Conservation (phyloP, 2,888 invertebrate genomes). For the Yponomeuta plumbellus region DNA sequence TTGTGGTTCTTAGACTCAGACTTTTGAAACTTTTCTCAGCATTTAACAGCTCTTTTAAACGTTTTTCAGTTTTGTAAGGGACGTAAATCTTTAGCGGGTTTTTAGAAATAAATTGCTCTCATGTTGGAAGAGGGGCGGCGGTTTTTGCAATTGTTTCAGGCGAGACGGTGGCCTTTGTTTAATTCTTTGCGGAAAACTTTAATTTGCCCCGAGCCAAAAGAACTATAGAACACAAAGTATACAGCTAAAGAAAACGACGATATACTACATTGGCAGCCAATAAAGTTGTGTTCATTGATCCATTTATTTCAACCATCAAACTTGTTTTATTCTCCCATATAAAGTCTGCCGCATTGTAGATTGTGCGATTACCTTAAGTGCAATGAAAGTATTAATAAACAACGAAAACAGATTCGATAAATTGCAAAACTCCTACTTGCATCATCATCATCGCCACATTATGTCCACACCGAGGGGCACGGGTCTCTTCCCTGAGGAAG, state of each 20-base stretch:
- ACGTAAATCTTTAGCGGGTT: conserved; percentile 28
- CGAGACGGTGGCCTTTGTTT: not conserved
- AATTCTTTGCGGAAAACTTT: not conserved
- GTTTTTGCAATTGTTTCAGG: conserved; percentile 26
- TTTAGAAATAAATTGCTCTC: conserved; percentile 30
- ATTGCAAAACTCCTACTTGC: too few relatives aligned
- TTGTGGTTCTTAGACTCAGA: conserved; percentile 23
- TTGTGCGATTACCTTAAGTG: too few relatives aligned
- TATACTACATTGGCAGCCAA: too few relatives aligned
- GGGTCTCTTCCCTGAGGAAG: too few relatives aligned
- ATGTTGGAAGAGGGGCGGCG: conserved; percentile 40
- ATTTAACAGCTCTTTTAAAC: conserved; percentile 20
- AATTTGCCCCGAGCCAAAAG: not conserved
- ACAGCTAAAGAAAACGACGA: not conserved
- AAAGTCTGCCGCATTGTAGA: too few relatives aligned
- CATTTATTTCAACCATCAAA: too few relatives aligned
- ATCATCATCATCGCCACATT: too few relatives aligned
- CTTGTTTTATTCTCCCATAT: too few relatives aligned
- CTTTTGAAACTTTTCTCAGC: conserved; percentile 20
- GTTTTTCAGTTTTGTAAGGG: conserved; percentile 24
- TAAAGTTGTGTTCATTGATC: too few relatives aligned
- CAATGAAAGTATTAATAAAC: too few relatives aligned
- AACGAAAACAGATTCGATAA: too few relatives aligned
- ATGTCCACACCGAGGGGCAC: too few relatives aligned
- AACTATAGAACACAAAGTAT: not conserved